Evolutionary conservation across 2,888 invertebrate species (phyloP).

Genomic region (Amiota communis): DNA sequence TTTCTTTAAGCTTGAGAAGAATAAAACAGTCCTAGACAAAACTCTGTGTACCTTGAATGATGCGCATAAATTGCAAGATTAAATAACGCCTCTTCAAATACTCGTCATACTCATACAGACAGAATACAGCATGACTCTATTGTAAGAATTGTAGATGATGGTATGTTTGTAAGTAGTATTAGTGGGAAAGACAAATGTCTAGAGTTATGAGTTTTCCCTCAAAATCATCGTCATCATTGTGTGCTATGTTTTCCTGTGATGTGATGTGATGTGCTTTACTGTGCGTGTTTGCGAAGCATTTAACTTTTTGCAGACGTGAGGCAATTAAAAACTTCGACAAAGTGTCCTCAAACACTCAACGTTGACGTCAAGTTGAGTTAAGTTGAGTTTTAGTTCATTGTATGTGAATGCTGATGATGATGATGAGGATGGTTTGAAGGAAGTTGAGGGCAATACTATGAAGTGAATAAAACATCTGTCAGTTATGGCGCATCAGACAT

Average conservation of each 20-base stretch:
- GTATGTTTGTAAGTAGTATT: background rate
- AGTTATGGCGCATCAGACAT: no score
- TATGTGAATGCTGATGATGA: background rate
- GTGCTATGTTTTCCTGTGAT: background rate
- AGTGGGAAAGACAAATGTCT: constrained; percentile 11
- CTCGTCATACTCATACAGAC: no score
- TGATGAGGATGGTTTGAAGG: no score
- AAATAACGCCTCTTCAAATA: constrained; percentile 26
- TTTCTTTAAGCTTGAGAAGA: no score
- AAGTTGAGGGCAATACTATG: no score
- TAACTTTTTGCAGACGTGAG: constrained; percentile 38
- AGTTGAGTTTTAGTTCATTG: constrained; percentile 4
- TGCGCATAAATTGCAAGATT: constrained; percentile 27
- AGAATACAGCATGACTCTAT: no score
- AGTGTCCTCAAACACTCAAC: constrained; percentile 10
- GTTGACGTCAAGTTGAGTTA: background rate
- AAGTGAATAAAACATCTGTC: no score
- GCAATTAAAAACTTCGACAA: constrained; percentile 61
- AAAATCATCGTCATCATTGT: background rate
- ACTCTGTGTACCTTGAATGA: constrained; percentile 1
- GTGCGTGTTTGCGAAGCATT: constrained; percentile 28
- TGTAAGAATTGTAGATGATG: no score
- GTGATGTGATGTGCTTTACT: background rate
- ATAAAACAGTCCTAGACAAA: background rate
- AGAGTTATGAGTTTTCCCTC: constrained; percentile 13